phyloP scores from a whole-genome alignment of 2,888 invertebrate species.

The Malthinus flaveolus region DNA sequence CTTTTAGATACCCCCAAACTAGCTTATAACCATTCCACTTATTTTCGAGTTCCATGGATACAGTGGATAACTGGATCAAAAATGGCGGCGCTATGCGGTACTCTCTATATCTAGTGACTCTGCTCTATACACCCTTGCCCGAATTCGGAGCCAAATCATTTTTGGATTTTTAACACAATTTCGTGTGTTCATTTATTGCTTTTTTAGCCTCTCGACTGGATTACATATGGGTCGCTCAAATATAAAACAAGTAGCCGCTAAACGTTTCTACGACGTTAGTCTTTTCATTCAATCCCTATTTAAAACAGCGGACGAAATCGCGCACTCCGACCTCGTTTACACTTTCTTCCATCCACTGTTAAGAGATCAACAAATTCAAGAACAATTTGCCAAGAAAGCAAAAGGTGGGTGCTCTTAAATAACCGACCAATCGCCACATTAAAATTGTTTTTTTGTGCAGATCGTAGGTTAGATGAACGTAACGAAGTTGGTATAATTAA shows the following conservation, averaged over 20 bases:
- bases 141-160: too few species aligned
- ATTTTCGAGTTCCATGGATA: too few species aligned
- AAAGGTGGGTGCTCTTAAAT: conserved; percentile 62
- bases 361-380: conserved; percentile 90
- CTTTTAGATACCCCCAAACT: too few species aligned
- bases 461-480: conserved; percentile 38
- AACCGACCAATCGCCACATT: not conserved
- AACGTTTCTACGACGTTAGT: conserved; percentile 86
- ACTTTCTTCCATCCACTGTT: conserved; percentile 98
- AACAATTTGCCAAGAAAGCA: conserved; percentile 75
- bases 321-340: conserved; percentile 94
- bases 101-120: too few species aligned
- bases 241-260: conserved; percentile 92
- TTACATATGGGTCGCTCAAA: conserved; percentile 90
- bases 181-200: too few species aligned
- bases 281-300: conserved; percentile 86
- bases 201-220: conserved; percentile 68
- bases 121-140: too few species aligned
- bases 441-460: conserved; percentile 28
- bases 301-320: conserved; percentile 87
- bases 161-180: too few species aligned
- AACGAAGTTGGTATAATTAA: conserved; percentile 56
- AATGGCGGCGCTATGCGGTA: too few species aligned
- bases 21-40: too few species aligned
- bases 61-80: too few species aligned